phyloP scores from a whole-genome alignment of 2,797 vertebrate species.

The Rachycentron canadum region DNA sequence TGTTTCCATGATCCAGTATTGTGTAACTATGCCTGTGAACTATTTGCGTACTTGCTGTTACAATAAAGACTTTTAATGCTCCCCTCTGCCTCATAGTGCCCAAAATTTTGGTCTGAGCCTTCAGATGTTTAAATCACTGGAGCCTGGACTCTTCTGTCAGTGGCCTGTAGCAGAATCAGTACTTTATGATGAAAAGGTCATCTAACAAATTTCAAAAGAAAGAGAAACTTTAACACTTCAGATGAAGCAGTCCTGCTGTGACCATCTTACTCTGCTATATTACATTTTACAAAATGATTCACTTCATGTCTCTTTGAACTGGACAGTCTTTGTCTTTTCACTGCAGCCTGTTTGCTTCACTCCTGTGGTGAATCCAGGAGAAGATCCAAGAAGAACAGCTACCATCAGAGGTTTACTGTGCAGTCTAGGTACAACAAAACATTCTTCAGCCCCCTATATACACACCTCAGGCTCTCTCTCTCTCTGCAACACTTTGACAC shows the following conservation, averaged over 20 bases:
- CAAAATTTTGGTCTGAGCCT: background rate
- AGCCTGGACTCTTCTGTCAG: background rate
- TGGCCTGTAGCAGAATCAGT: background rate
- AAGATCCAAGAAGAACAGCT: too few relatives aligned
- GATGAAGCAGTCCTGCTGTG: too few relatives aligned
- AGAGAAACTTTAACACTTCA: too few relatives aligned
- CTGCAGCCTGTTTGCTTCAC: too few relatives aligned
- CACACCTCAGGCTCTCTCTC: background rate
- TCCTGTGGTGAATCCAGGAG: too few relatives aligned
- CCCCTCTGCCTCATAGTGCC: background rate
- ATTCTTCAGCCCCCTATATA: background rate
- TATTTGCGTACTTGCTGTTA: slow-evolving; percentile 11
- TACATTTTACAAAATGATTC: background rate
- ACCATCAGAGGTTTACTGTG: background rate
- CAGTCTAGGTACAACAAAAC: background rate
- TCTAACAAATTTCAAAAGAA: too few relatives aligned
- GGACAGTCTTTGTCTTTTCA: background rate
- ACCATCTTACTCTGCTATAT: background rate
- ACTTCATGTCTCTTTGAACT: background rate
- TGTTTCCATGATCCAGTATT: background rate
- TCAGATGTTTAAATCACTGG: too few relatives aligned
- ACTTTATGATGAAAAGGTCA: too few relatives aligned
- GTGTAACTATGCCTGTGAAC: slow-evolving; percentile 9
- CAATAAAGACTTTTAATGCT: slow-evolving; percentile 42
- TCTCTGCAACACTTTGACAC: background rate